These are phyloP conservation scores for Anarsia innoxiella DNA, from an alignment of 2,888 invertebrate species.

Conservation along the genomic window DNA sequence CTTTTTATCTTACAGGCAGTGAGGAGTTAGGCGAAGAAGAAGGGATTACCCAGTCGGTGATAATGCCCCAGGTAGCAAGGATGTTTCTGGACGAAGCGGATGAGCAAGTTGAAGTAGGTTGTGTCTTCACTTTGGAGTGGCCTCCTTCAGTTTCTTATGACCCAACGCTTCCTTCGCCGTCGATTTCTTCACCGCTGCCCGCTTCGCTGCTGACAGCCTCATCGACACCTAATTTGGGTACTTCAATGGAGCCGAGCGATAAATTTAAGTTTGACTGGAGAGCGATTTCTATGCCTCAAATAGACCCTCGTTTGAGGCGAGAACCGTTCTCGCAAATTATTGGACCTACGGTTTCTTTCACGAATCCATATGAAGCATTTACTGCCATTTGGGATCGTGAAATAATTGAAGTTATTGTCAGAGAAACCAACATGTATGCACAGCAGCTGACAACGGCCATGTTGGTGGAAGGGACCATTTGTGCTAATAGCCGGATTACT, in stretches of 20 bases:
- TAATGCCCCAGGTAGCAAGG: no score
- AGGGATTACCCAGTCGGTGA: no score
- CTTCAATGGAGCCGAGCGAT: neutral
- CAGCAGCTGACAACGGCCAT: slow-evolving; percentile 18
- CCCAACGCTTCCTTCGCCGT: no score
- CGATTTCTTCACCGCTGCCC: no score
- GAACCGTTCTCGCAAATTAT: neutral
- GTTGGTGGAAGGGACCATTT: neutral
- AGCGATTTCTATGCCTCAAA: neutral
- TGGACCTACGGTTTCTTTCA: slow-evolving; percentile 18
- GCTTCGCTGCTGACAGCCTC: no score
- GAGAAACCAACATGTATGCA: slow-evolving; percentile 24
- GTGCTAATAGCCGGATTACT: neutral
- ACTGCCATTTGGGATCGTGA: slow-evolving; percentile 25
- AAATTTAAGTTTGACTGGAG: neutral
- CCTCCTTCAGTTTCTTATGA: no score
- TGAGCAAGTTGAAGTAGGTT: no score
- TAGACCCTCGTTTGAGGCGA: neutral
- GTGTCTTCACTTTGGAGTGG: no score
- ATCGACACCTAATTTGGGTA: no score
- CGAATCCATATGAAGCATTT: slow-evolving; percentile 22
- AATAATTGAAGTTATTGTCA: slow-evolving; percentile 24
- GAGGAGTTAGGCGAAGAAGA: no score
- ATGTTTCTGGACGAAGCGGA: no score
- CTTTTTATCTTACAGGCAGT: no score